Percentiles rank a stretch among this genome's conserved stretches.
Evolutionary conservation across 1,140 invertebrate genomes (phyloP).

Genomic region (Drosophila melanogaster): DNA sequence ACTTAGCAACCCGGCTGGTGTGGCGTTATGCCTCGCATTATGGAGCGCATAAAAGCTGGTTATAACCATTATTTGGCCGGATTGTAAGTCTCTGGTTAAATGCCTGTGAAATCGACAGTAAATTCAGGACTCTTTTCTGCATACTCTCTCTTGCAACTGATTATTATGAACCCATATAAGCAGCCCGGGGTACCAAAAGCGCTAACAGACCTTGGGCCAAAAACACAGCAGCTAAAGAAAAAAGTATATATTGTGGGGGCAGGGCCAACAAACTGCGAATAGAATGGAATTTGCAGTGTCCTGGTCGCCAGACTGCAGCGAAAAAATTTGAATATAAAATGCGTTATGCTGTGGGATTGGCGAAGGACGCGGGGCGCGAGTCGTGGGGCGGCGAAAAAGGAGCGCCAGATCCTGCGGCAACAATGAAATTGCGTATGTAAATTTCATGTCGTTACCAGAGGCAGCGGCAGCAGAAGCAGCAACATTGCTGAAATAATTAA

Average conservation of each 20-base stretch:
- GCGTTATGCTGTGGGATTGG: constrained; percentile 64
- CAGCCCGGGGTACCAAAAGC: constrained; percentile 18
- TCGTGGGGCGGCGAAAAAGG: constrained; percentile 20
- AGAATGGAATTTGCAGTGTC: constrained; percentile 63
- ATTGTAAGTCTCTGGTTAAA: constrained; percentile 41
- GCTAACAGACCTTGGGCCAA: constrained; percentile 29
- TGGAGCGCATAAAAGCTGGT: constrained; percentile 36
- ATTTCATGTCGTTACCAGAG: constrained; percentile 79
- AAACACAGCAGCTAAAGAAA: constrained; percentile 13
- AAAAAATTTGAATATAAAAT: constrained; percentile 82
- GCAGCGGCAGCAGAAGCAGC: constrained; percentile 57
- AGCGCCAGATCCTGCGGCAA: constrained; percentile 75
- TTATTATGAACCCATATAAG: constrained; percentile 65
- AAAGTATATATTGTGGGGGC: constrained; percentile 16
- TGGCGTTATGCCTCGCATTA: constrained; percentile 49
- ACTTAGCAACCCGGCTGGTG: neutral
- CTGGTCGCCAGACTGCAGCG: constrained; percentile 61
- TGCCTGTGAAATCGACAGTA: constrained; percentile 78
- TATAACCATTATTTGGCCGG: constrained; percentile 26
- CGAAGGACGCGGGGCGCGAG: constrained; percentile 14
- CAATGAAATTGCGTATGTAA: constrained; percentile 83
- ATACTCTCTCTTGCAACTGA: constrained; percentile 60
- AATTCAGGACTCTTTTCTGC: constrained; percentile 42
- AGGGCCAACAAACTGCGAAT: constrained; percentile 42
- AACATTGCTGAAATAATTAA: constrained; percentile 80